Evolutionary conservation across 1,140 invertebrate genomes (phyloP), one percentile per base, ranked within the genome.

Genomic region (Steinernema khuongi): DNA sequence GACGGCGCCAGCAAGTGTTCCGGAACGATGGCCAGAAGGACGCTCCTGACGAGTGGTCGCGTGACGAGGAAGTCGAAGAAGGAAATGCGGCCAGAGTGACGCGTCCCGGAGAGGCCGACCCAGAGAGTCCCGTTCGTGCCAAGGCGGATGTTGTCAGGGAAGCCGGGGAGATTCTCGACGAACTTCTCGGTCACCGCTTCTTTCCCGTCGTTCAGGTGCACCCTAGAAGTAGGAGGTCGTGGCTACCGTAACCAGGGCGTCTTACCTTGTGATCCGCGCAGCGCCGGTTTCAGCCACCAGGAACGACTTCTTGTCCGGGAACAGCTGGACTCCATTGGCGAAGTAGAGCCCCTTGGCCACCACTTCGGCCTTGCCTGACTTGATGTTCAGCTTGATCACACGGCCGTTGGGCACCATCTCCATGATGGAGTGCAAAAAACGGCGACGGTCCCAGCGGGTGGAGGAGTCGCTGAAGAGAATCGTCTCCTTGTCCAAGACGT

Each of bases 81-180:
- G 30, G 79, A 79, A 31, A 79, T 79, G 22, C 79, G 76, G 29
- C 70, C 83, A 44, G 77, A 77, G 43, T 78, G 74, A 28, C 85
- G 75, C 1, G 78, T 75, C 28, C 67, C 72, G n/a, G 84, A 83
- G 29, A 81, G n/a, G 1, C 79, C 81, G 22, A 82, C 74, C 74
- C 79, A 82, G 68, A 82, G 68, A 29, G 79, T 85, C 22, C 86
- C 85, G 33, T 74, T 60, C 60, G 79, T 79, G 44, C 86, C 85
- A 1, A 81, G 76, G 71, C 86, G 82, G 70, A 87, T 85, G 75
- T 87, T 87, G 75, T 87, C 86, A 19, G 86, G 86, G 67, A 85
- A 85, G 32, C 86, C 86, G 28, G 86, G 86, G 29, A 87, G 71
- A 77, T 87, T 87, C 14, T 86, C 80, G n/a, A 79, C 67, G 50